phyloP scores from a whole-genome alignment of 2,797 vertebrate genomes.

The Halcyon badia region DNA sequence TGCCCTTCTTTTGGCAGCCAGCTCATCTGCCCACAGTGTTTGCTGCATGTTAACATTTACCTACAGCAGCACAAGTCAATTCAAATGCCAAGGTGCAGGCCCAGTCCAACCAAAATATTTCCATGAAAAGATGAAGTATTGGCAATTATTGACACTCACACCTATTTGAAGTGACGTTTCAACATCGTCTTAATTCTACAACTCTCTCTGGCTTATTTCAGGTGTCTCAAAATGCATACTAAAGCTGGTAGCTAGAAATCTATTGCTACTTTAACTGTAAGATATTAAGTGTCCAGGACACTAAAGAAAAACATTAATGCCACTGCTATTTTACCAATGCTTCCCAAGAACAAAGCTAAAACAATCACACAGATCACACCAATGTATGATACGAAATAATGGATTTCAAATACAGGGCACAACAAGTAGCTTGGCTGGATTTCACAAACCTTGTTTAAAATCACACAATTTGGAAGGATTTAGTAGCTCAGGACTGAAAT shows the following conservation, averaged over 20 bases:
- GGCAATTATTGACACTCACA: background rate
- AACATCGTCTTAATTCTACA: background rate
- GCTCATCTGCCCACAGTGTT: background rate
- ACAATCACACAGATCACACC: background rate
- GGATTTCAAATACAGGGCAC: background rate
- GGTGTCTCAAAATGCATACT: constrained; percentile 5
- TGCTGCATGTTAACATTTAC: constrained; percentile 21
- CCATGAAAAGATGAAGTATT: background rate
- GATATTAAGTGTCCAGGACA: background rate
- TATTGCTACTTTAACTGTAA: background rate
- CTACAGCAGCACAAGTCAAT: background rate
- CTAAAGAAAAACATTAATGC: background rate
- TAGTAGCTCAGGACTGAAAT: constrained; percentile 8
- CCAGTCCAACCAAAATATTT: background rate
- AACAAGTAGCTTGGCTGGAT: background rate
- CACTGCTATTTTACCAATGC: background rate
- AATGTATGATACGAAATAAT: background rate
- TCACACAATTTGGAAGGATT: constrained; percentile 13
- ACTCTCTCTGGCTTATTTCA: background rate
- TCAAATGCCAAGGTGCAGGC: background rate
- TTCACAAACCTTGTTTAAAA: constrained; percentile 23
- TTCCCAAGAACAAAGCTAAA: background rate
- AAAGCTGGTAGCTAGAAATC: background rate
- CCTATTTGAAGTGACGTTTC: background rate
- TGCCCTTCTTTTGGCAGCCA: constrained; percentile 9